Percentiles rank a stretch among this genome's conserved stretches.
Conservation (phyloP, 2,113 vertebrate genomes). For the Dendropsophus ebraccatus region DNA sequence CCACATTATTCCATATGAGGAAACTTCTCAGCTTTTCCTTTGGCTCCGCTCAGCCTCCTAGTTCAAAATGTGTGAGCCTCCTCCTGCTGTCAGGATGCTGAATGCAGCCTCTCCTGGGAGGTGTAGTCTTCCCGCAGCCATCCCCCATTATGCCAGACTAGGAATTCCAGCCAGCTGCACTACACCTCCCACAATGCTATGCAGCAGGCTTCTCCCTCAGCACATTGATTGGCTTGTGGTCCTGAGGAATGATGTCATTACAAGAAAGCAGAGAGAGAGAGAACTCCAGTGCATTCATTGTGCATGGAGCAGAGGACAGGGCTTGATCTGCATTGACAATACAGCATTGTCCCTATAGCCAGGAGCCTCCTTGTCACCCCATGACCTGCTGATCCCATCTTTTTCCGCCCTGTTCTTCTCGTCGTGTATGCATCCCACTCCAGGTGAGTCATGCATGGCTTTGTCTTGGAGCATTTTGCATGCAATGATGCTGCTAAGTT, state of each 20-base stretch:
- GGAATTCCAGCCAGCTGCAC: slow-evolving; percentile 17
- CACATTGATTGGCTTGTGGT: slow-evolving; percentile 56
- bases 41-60: not conserved
- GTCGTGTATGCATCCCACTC: slow-evolving; percentile 34
- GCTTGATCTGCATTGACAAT: not conserved
- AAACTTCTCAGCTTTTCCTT: slow-evolving; percentile 1
- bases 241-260: slow-evolving; percentile 68
- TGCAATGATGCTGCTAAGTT: not conserved
- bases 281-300: slow-evolving; percentile 64
- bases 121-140: slow-evolving; percentile 27
- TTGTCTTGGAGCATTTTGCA: not conserved
- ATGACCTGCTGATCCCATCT: slow-evolving; percentile 29
- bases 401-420: not conserved
- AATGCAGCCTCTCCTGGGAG: slow-evolving; percentile 19
- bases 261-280: slow-evolving; percentile 61
- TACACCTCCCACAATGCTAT: slow-evolving; percentile 60
- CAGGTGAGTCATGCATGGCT: slow-evolving; percentile 35
- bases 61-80: not conserved
- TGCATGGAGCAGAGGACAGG: slow-evolving; percentile 47
- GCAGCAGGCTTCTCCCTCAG: slow-evolving; percentile 30
- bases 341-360: slow-evolving; percentile 1
- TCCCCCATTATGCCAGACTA: too few species aligned
- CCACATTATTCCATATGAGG: too few species aligned
- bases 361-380: not conserved
- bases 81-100: slow-evolving; percentile 41